Conservation (phyloP, 2,888 invertebrate genomes). For the Fabriciana adippe region DNA sequence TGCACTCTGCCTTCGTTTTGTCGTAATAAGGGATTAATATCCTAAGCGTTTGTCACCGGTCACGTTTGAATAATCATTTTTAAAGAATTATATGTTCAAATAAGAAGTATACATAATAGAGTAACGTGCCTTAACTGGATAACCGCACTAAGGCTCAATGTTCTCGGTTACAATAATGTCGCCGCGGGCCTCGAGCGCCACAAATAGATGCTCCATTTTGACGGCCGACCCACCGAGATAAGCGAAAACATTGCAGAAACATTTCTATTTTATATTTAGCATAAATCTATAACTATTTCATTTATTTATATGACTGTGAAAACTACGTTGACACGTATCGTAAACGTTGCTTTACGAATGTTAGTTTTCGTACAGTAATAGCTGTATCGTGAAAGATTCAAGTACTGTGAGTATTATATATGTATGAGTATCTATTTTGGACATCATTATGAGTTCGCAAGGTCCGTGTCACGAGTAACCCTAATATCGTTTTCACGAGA, state of each 20-base stretch:
- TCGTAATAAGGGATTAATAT: constrained; percentile 1
- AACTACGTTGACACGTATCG: constrained; percentile 1
- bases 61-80: too few species aligned
- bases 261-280: constrained; percentile 60
- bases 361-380: background rate
- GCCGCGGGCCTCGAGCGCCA: constrained; percentile 77
- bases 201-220: constrained; percentile 80
- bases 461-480: constrained; percentile 22
- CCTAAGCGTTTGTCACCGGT: too few species aligned
- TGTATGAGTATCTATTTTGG: constrained; percentile 22
- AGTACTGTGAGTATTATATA: background rate
- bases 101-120: constrained; percentile 16
- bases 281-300: constrained; percentile 23
- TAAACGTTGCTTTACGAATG: background rate
- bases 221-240: constrained; percentile 72
- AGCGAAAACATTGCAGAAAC: constrained; percentile 73
- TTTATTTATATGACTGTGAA: constrained; percentile 10
- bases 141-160: constrained; percentile 65
- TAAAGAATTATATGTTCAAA: background rate
- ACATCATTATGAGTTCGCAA: constrained; percentile 18
- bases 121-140: constrained; percentile 41
- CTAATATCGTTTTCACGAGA: constrained; percentile 44
- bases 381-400: too few species aligned
- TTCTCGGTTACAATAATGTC: constrained; percentile 71
- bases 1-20: constrained; percentile 57